Evolutionary conservation across 2,797 vertebrate genomes (phyloP).

Genomic region (Fringilla coelebs): DNA sequence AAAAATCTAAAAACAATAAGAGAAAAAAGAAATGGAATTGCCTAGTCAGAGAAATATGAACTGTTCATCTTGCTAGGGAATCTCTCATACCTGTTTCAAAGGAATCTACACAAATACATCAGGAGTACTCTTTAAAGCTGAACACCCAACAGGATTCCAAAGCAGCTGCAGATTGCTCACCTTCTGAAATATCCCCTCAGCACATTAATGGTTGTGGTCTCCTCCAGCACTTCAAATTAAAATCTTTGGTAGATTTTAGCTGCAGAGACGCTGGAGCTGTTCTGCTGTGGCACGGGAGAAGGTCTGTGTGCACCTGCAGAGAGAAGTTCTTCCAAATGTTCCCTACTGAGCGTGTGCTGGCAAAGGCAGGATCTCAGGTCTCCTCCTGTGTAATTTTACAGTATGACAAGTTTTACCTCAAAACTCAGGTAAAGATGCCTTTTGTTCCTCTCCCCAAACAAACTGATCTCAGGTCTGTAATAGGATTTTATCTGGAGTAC

Average conservation of each 20-base stretch:
- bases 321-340: background rate
- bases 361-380: background rate
- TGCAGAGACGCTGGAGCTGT: background rate
- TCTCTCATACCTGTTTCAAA: background rate
- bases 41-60: background rate
- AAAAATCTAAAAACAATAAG: background rate
- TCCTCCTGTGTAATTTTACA: background rate
- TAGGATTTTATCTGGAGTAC: slow-evolving; percentile 37
- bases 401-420: background rate
- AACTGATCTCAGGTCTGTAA: slow-evolving; percentile 4
- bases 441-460: slow-evolving; percentile 2
- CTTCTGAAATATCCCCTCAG: background rate
- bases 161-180: background rate
- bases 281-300: background rate
- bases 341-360: background rate
- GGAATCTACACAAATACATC: slow-evolving; percentile 6
- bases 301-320: background rate
- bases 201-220: background rate
- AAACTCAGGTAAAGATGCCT: background rate
- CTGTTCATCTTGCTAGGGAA: background rate
- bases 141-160: background rate
- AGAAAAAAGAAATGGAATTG: background rate
- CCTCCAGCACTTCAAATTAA: background rate
- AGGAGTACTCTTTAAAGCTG: slow-evolving; percentile 34
- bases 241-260: slow-evolving; percentile 54